Percentiles rank a stretch among this genome's conserved stretches.
These are phyloP conservation scores for Lithophane semibrunnea DNA, from an alignment of 2,888 invertebrate genomes.

Conservation along the genomic window DNA sequence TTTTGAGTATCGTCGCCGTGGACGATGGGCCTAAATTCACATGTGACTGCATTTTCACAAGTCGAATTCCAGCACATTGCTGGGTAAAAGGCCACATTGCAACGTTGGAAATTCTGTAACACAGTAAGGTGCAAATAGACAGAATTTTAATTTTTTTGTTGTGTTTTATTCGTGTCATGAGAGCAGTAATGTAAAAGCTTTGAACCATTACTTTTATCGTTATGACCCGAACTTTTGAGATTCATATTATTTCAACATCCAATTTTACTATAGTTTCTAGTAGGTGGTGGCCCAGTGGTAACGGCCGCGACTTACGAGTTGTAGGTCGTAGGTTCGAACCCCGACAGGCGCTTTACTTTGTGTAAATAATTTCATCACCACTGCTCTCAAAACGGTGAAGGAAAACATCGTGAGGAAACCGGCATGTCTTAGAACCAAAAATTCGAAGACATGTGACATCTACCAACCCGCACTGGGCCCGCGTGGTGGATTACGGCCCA, in stretches of 20 bases:
- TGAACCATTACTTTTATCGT: background rate
- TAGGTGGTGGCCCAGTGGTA: too few relatives aligned
- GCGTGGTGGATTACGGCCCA: too few relatives aligned
- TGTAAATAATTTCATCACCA: too few relatives aligned
- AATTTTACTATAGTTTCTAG: background rate
- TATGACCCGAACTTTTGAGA: background rate
- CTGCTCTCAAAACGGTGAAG: too few relatives aligned
- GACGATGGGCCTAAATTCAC: background rate
- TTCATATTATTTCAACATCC: background rate
- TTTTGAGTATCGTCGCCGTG: background rate
- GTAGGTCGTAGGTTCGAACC: too few relatives aligned
- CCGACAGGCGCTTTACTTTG: too few relatives aligned
- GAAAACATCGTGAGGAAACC: too few relatives aligned
- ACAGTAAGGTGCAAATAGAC: background rate
- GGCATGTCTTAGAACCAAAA: too few relatives aligned
- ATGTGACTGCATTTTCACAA: constrained; percentile 7
- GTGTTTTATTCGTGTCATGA: background rate
- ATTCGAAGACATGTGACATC: too few relatives aligned
- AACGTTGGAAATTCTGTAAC: background rate
- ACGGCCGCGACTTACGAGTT: too few relatives aligned
- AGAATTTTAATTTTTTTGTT: background rate
- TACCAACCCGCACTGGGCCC: too few relatives aligned
- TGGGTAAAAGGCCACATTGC: background rate
- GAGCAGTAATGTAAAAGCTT: background rate
- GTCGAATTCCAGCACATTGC: background rate